Evolutionary conservation across 1,140 invertebrate species (phyloP), one percentile per base, ranked within the genome.

Genomic region (Microplitis mediator): DNA sequence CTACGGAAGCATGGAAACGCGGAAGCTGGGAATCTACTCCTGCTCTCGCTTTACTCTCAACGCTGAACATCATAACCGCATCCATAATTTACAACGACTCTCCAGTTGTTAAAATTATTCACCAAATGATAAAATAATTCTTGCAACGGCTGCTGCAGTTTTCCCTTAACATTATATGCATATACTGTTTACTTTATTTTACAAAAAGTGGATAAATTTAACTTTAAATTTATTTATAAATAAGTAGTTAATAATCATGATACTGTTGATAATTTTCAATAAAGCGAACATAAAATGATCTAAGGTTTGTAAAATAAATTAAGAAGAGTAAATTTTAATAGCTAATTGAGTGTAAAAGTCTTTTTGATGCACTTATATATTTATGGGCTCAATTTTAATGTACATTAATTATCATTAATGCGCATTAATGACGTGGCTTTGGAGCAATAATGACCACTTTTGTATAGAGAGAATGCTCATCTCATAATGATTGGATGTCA

Each of bases 81-180:
- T 39, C 11, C 58, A 54, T 52, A 51, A 64, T 79, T 72, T 76
- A 74, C 69, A 73, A 75, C 23, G 74, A 73, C 75, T 73, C 56
- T 73, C 60, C 65, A 54, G 23, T 58, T 71, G 68, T 72, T 74
- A 78, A 78, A 78, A 77, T 76, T 54, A 32, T 32, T 39, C 68
- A 51, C 70, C 51, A 64, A 51, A 35, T 70, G 69, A 72, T 45
- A 63, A 68, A 77, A 78, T 77, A 76, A 76, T 75, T 51, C 69
- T 71, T 69, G 70, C 72, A 69, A 51, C 77, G 58, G 76, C 69
- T 76, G 72, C 31, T 35, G 54, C 39, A 45, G 39, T 45, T 45
- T 45, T 45, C 6, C 39, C 39, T 45, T 45, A 45, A 2, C 39
- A 11, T 32, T 61, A 5, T 23, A 39, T 14, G n/a, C 36, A 64